These are phyloP conservation scores for Hofmannophila pseudospretella DNA, from an alignment of 2,888 invertebrate genomes.

Conservation along the genomic window DNA sequence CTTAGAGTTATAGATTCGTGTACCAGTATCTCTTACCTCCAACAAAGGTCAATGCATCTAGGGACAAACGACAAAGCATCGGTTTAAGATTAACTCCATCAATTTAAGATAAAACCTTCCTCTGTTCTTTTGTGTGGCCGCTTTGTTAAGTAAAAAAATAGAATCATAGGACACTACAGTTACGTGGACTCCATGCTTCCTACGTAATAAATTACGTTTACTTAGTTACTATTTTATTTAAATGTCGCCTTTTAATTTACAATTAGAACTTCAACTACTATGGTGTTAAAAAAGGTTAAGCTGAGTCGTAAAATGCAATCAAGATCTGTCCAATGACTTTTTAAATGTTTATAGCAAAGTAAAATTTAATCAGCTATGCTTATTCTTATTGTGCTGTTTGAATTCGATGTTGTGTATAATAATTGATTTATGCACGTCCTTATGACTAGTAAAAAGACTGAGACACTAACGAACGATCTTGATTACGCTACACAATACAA, in stretches of 20 bases:
- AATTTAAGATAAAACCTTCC: slow-evolving; percentile 55
- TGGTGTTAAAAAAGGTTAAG: background rate
- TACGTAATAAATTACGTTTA: background rate
- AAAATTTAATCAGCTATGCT: slow-evolving; percentile 4
- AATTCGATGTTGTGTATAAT: slow-evolving; percentile 18
- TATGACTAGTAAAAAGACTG: slow-evolving; percentile 53
- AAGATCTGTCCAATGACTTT: background rate
- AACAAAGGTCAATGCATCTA: slow-evolving; percentile 43
- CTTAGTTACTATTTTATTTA: background rate
- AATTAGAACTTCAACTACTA: slow-evolving; percentile 1
- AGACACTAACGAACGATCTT: slow-evolving; percentile 62
- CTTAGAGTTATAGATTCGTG: slow-evolving; percentile 32
- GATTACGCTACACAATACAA: slow-evolving; percentile 61
- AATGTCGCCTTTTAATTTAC: background rate
- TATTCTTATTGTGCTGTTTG: slow-evolving; percentile 9
- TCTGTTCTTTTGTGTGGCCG: slow-evolving; percentile 57
- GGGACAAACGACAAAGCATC: slow-evolving; percentile 56
- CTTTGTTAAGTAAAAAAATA: background rate
- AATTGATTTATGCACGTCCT: slow-evolving; percentile 21
- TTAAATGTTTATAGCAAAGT: background rate
- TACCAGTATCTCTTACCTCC: slow-evolving; percentile 36
- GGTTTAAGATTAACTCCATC: slow-evolving; percentile 63
- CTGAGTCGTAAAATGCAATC: slow-evolving; percentile 7
- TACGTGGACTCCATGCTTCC: background rate
- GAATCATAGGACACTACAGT: background rate